Evolutionary conservation across 2,113 vertebrate species (phyloP), one percentile per base, ranked within the genome.

Genomic region (Caranx melampygus): DNA sequence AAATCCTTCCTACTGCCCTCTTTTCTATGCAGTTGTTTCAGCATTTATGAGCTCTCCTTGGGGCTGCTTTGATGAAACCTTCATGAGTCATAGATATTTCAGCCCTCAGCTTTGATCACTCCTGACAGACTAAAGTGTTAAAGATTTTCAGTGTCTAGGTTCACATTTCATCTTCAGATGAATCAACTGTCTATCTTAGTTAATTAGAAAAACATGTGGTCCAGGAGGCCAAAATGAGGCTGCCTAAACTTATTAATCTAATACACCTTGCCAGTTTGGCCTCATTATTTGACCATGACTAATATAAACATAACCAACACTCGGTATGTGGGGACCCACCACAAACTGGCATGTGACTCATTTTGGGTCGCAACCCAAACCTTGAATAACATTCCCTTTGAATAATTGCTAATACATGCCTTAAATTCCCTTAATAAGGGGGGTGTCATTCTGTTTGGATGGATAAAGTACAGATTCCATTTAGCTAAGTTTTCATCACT

Each of bases 281-380:
- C 60, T 20, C 55, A 55, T 51, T 81, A 68, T 65, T 66, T 62
- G 52, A 72, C 63, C 54, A 49, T 70, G 81, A 73, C 78, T 82
- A 82, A 82, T 63, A 31, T 11, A 68, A 75, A 71, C 78, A 75
- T 40, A 57, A 58, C 65, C 69, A 40, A 40, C 16, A 4, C 31
- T 70, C 69, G 42, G 74, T 64, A 37, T 78, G 45, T 31, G 70
- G 70, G 51, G 31, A 78, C 58, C 57, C 61, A 62, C 71, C 63
- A 82, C 26, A 81, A 75, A 47, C 21, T 35, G 58, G 14, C 66
- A 52, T 37, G 63, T 62, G 59, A 67, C 55, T 76, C 64, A 82
- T 82, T 54, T 75, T 61, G 33, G 42, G 16, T 71, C 73, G 57
- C 9, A 57, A 49, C 31, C 60, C 34, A 44, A 61, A 76, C 8